Percentiles rank a stretch among this genome's conserved stretches.
Conservation (phyloP, 2,113 vertebrate genomes). For the Cyprinodon tularosa region DNA sequence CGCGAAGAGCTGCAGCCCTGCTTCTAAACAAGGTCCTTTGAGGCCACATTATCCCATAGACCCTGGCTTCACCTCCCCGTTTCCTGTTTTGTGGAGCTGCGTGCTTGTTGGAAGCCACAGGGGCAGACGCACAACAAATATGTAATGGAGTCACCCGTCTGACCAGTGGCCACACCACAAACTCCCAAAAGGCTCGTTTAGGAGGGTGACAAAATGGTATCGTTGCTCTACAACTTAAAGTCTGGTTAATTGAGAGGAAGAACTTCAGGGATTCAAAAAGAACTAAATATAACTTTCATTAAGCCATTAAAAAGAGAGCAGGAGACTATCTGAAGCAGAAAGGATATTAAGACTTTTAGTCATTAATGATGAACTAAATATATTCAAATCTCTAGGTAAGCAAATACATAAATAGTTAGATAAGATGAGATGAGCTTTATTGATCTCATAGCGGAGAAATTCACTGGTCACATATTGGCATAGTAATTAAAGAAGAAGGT, state of each 20-base stretch:
- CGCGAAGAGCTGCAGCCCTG: constrained; percentile 71
- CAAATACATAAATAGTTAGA: neutral
- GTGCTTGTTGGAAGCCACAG: constrained; percentile 10
- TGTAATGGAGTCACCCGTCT: constrained; percentile 44
- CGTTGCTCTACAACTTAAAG: constrained; percentile 7
- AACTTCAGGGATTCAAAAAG: neutral
- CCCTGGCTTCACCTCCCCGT: constrained; percentile 72
- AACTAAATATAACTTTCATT: neutral
- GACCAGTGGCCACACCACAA: constrained; percentile 27
- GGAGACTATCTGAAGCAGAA: neutral
- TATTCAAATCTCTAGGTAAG: neutral
- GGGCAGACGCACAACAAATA: constrained; percentile 22
- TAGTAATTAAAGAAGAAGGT: too few species aligned
- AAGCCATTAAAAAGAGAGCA: neutral
- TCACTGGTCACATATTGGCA: too few species aligned
- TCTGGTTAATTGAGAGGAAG: neutral
- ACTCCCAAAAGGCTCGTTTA: constrained; percentile 38
- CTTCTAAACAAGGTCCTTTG: constrained; percentile 75
- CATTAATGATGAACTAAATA: neutral
- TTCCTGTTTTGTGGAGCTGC: constrained; percentile 74
- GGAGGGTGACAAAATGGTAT: constrained; percentile 35
- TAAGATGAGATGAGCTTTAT: neutral
- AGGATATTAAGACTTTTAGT: neutral
- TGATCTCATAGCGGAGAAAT: too few species aligned
- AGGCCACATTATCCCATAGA: constrained; percentile 69